Conservation (phyloP, 2,113 vertebrate genomes). For the Syrrhaptes paradoxus region DNA sequence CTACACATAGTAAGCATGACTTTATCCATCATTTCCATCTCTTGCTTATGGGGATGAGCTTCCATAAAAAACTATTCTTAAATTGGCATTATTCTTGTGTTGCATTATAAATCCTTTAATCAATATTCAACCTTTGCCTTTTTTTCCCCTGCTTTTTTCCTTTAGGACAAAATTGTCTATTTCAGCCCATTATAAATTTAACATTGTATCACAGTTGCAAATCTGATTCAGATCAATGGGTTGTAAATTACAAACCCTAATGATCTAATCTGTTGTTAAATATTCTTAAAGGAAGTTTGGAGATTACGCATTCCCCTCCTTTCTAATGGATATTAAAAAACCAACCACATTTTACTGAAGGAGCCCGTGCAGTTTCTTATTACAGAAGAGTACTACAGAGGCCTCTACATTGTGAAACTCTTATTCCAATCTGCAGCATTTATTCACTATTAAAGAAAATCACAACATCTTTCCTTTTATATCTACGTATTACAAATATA, state of each 20-base stretch:
- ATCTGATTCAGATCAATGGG: slow-evolving; percentile 59
- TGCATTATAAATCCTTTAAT: slow-evolving; percentile 13
- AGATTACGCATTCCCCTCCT: slow-evolving; percentile 4
- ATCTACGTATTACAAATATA: background rate
- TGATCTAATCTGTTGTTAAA: slow-evolving; percentile 62
- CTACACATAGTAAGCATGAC: background rate
- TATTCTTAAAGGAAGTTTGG: slow-evolving; percentile 68
- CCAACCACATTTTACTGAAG: slow-evolving; percentile 40
- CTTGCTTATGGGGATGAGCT: background rate
- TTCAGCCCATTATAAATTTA: slow-evolving; percentile 59
- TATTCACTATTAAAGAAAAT: background rate
- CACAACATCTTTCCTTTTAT: background rate
- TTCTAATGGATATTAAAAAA: slow-evolving; percentile 42
- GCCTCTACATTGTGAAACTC: background rate
- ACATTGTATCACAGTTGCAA: slow-evolving; percentile 23
- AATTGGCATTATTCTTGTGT: background rate
- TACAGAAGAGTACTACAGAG: background rate
- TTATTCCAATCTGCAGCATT: background rate
- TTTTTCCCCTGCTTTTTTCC: background rate
- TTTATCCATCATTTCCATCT: background rate
- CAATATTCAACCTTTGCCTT: background rate
- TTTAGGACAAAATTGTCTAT: slow-evolving; percentile 18
- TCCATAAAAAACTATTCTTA: background rate
- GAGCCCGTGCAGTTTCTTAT: slow-evolving; percentile 40
- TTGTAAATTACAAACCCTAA: slow-evolving; percentile 50